Percentiles rank a stretch among this genome's conserved stretches.
Evolutionary conservation across 2,797 vertebrate species (phyloP).

Genomic region (Lerista edwardsae): DNA sequence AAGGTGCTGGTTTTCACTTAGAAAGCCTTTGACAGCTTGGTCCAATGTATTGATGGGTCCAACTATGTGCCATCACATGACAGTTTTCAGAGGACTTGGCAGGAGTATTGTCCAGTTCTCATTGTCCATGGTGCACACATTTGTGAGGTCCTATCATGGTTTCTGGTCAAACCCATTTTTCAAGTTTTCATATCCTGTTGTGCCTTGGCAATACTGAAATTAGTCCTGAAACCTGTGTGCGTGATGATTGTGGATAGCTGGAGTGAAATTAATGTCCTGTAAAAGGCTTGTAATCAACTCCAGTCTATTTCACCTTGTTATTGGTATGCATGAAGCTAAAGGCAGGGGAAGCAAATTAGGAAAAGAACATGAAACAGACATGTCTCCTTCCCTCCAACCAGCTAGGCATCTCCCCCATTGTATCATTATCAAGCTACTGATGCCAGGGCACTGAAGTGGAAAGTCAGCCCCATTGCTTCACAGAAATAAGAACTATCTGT

Average conservation of each 20-base stretch:
- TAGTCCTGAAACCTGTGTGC: neutral
- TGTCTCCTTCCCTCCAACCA: neutral
- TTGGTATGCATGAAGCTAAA: neutral
- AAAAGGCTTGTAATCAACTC: no score
- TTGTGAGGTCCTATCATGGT: neutral
- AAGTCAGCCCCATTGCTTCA: neutral
- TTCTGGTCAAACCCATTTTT: neutral
- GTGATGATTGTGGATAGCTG: neutral
- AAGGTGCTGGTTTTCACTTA: neutral
- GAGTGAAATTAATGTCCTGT: no score
- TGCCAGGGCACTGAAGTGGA: neutral
- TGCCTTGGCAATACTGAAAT: neutral
- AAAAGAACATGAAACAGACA: neutral
- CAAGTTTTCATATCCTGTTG: neutral
- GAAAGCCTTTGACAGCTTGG: neutral
- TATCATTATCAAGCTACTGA: neutral
- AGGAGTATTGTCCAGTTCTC: neutral
- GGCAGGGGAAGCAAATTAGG: neutral
- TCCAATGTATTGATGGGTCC: neutral
- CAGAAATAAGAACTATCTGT: neutral
- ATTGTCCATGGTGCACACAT: neutral
- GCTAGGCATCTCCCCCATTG: neutral
- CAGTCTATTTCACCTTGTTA: neutral
- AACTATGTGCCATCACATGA: neutral
- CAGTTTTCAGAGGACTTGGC: neutral